Evolutionary conservation across 2,113 vertebrate genomes (phyloP).

Genomic region (Emydura subglobosa): DNA sequence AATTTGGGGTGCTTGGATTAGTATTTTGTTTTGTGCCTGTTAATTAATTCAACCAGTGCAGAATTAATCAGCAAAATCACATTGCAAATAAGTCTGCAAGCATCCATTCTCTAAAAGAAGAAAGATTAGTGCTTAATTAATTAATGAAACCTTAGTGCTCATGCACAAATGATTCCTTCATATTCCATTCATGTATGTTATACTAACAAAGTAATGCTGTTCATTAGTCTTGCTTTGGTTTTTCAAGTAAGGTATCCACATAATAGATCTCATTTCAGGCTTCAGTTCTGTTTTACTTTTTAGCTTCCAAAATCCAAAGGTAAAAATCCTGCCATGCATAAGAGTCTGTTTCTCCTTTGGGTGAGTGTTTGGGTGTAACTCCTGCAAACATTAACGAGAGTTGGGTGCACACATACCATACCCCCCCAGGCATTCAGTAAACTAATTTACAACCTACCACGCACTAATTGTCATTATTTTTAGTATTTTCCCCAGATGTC

Average conservation of each 20-base stretch:
- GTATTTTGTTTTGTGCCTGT: background rate
- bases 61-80: background rate
- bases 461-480: background rate
- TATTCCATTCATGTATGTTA: background rate
- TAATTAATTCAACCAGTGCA: background rate
- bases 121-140: slow-evolving; percentile 4
- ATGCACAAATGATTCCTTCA: background rate
- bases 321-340: background rate
- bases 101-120: background rate
- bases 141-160: background rate
- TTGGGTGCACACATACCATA: fast-evolving
- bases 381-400: background rate
- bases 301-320: background rate
- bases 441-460: background rate
- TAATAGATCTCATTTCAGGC: background rate
- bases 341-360: background rate
- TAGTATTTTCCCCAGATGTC: background rate
- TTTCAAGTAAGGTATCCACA: background rate
- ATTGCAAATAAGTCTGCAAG: background rate
- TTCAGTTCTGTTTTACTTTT: background rate
- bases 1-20: background rate
- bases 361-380: background rate
- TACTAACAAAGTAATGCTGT: background rate
- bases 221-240: background rate
- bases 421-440: fast-evolving